Evolutionary conservation across 2,888 invertebrate genomes (phyloP), one percentile per base, ranked within the genome.

Genomic region (Polymixis lichenea): DNA sequence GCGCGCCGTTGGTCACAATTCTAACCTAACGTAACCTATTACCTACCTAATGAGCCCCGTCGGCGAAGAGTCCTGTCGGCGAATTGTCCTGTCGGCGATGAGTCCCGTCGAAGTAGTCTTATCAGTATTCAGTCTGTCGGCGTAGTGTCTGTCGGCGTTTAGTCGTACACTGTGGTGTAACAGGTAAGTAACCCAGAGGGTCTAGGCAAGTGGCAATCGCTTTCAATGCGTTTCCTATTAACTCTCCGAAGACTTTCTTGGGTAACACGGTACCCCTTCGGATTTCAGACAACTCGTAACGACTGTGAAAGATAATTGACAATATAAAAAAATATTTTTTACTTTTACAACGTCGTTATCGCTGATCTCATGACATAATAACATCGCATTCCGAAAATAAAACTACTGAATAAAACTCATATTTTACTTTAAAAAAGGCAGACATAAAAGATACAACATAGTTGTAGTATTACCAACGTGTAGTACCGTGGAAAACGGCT

Each of bases 401-500:
- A 19, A n/a, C 56, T 25, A 60, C n/a, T 46, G 13, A 51, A 43
- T 51, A 56, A 70, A 56, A 38, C 25, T 25, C 17, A 78, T 58
- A 72, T 19, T 46, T 72, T 53, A 2, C 1, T 8, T n/a, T 28
- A 51, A 64, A 83, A 67, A 72, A 61, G 38, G 43, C 56, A 79
- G 72, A 72, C 78, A 66, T 65, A 78, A 72, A 72, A 75, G 71
- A 58, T 75, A 70, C 61, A 78, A 78, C 72, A 69, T 32, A 55
- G 62, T 70, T 32, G 51, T 62, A 75, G 25, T 62, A 68, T 73
- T 80, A 71, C 78, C 76, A 82, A 78, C 75, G 73, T 82, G 70
- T 85, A 72, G 74, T 78, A n/a, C 51, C 56, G 78, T 79, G 75
- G 76, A 73, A 70, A 73, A 56, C 75, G 70, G 76, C 74, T 78